Percentiles rank a stretch among this genome's conserved stretches.
Conservation (phyloP, 1,140 invertebrate genomes). For the Teleogryllus occipitalis region DNA sequence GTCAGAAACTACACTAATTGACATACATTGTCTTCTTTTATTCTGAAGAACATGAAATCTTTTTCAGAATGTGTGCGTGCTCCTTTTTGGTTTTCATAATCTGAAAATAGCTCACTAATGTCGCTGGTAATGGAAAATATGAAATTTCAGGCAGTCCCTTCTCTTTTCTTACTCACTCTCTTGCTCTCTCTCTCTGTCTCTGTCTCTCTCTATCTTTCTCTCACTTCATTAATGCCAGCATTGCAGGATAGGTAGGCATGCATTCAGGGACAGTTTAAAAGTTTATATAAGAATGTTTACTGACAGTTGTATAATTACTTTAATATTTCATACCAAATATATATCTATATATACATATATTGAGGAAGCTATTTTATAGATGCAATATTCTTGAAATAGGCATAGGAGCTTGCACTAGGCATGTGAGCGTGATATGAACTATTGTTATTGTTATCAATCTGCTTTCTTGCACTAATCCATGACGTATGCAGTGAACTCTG, state of each 20-base stretch:
- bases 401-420: not conserved
- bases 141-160: too few species aligned
- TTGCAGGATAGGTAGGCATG: not conserved
- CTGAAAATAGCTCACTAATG: too few species aligned
- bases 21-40: too few species aligned
- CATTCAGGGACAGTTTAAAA: not conserved
- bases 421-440: not conserved
- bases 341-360: not conserved
- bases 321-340: not conserved
- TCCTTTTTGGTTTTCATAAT: too few species aligned
- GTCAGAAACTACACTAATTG: too few species aligned
- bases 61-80: too few species aligned
- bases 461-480: not conserved
- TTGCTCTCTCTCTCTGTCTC: too few species aligned
- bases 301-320: not conserved
- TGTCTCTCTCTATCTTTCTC: not conserved
- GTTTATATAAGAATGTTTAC: conserved; percentile 6
- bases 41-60: too few species aligned
- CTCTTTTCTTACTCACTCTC: too few species aligned
- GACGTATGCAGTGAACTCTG: not conserved
- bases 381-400: not conserved
- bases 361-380: not conserved
- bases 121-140: too few species aligned
- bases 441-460: not conserved
- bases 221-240: not conserved